These are phyloP conservation scores for Pyrocephalus nanus DNA, from an alignment of 2,797 vertebrate genomes.

Conservation along the genomic window DNA sequence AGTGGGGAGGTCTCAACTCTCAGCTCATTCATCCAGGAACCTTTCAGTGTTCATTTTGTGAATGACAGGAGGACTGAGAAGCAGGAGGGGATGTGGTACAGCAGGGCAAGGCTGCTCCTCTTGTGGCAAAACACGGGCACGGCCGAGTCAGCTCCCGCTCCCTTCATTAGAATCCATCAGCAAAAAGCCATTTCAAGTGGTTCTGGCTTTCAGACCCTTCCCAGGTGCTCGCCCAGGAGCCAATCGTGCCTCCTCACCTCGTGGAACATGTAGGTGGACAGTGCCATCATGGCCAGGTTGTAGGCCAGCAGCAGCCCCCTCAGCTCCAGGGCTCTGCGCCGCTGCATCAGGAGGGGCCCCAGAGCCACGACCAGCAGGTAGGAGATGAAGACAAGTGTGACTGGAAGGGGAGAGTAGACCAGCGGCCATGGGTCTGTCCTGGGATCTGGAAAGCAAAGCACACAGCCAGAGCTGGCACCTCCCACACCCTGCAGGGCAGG, in stretches of 20 bases:
- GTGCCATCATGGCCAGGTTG: constrained; percentile 73
- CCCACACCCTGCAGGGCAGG: rapidly evolving
- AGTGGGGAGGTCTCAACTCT: not conserved
- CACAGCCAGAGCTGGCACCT: not conserved
- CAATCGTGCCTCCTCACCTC: constrained; percentile 71
- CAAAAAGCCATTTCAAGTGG: not conserved
- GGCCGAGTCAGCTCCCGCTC: not conserved
- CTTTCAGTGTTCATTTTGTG: not conserved
- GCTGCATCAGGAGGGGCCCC: constrained; percentile 68
- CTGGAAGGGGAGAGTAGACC: constrained; percentile 74
- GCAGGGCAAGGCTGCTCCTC: not conserved
- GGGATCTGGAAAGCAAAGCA: constrained; percentile 71
- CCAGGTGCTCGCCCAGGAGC: not conserved
- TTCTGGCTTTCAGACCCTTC: not conserved
- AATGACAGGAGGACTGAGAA: not conserved
- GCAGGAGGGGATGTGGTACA: not conserved
- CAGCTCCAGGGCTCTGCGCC: constrained; percentile 65
- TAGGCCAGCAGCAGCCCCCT: constrained; percentile 70
- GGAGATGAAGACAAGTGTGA: constrained; percentile 69
- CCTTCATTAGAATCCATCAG: not conserved
- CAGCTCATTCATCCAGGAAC: not conserved
- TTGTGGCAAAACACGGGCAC: not conserved
- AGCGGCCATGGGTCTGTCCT: constrained; percentile 79
- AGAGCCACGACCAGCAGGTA: constrained; percentile 72
- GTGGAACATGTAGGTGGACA: constrained; percentile 78